phyloP scores from a whole-genome alignment of 1,140 invertebrate genomes.

The Conopomorpha cramerella region DNA sequence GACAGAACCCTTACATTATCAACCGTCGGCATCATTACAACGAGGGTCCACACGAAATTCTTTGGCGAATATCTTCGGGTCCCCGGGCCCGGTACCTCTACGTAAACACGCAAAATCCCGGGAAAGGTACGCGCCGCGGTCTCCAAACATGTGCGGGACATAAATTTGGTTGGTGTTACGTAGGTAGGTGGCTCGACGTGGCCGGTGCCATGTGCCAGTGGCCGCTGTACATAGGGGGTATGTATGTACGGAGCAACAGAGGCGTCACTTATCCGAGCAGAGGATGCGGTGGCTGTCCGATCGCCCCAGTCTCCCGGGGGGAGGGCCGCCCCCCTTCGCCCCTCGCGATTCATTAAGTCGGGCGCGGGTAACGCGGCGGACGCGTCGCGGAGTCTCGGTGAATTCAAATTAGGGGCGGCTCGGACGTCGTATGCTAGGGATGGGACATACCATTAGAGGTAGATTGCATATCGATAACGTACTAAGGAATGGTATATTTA shows the following conservation, averaged over 20 bases:
- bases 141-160: conserved; percentile 58
- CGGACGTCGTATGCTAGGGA: conserved; percentile 46
- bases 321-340: conserved; percentile 16
- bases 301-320: conserved; percentile 22
- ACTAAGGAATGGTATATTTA: not conserved
- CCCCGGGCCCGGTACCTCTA: conserved; percentile 40
- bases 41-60: conserved; percentile 50
- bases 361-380: conserved; percentile 55
- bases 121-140: conserved; percentile 55
- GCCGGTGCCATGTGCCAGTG: conserved; percentile 30
- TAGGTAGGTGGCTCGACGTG: conserved; percentile 34
- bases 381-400: conserved; percentile 55
- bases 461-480: not conserved
- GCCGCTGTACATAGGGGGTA: conserved; percentile 47
- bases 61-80: conserved; percentile 47
- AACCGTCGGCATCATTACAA: conserved; percentile 33
- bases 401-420: conserved; percentile 57
- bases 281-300: conserved; percentile 54
- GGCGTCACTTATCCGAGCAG: conserved; percentile 57
- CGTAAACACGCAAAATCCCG: conserved; percentile 58
- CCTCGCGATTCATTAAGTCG: conserved; percentile 58
- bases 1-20: too few relatives aligned
- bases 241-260: conserved; percentile 43
- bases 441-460: too few relatives aligned
- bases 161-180: conserved; percentile 58